Base-by-base conservation (phyloP, 2,113 vertebrate species). In the Nothoprocta pentlandii region DNA sequence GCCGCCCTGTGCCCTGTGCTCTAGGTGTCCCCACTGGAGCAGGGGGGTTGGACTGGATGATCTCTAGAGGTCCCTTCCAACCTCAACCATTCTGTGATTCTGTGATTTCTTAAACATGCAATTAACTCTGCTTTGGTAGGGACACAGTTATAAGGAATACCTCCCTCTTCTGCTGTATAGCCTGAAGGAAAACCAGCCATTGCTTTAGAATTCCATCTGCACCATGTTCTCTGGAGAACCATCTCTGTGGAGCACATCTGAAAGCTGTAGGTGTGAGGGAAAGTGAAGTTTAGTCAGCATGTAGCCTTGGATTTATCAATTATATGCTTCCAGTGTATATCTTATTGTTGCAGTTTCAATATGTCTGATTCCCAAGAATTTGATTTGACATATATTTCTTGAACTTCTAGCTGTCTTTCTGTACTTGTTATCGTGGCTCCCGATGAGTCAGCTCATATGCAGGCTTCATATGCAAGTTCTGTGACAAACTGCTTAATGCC, bases 331-430 rank as follows among this genome's bases (percentile, higher is more conserved):
- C 89, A 87, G 28, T 71, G 85, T 93, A 82, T 93, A 96, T 30
- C 69, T 89, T 93, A 96, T 87, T 94, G 92, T 95, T 94, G 97
- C 96, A 93, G 75, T 96, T 97, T 97, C 93, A 92, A 96, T 87
- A 88, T 92, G 89, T 92, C 82, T 76, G 73, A 94, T 95, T 90
- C 93, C 90, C 68, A 87, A 91, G 69, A 97, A 97, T 97, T 87
- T 97, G 79, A 92, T 97, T 98, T 95, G 86, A 96, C 96, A 85
- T 86, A 95, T 94, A 85, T 95, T 74, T 94, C 68, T 80, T 87
- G 96, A 93, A 93, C 85, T 84, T 87, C 97, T 97, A 53, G 49
- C 89, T 94, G 84, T 75, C 81, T 97, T 95, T 96, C 76, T 91
- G 89, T 85, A 75, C 82, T 94, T 83, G 90, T 97, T 97, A 94